Base-by-base conservation (phyloP, 2,888 invertebrate species). In the Chymomyza amoena region DNA sequence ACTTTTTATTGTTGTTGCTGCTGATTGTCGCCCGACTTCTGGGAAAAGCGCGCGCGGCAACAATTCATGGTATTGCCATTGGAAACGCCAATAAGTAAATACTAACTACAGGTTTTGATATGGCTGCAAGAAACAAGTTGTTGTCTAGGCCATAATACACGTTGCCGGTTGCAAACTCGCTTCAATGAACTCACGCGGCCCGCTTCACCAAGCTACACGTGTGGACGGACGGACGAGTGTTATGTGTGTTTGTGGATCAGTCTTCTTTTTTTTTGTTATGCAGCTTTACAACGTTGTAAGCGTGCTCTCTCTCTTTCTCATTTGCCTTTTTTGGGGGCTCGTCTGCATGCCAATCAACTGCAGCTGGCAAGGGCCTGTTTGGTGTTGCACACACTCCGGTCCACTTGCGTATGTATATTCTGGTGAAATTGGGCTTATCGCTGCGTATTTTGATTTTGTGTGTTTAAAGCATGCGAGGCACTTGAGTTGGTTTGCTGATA, bases 171-270 rank as follows among this genome's bases (percentile, higher is more conserved):
- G 16, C 32, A n/a, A 6, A 4, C 60, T 28, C 66, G 72, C 62
- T 61, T 79, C 74, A 80, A 74, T 81, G 79, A 79, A 77, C 68
- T 68, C 79, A 80, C 79, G 79, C 74, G 74, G 72, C 74, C 66
- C 60, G 10, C 36, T 36, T 36, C 9, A 36, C 36, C 36, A 1
- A 36, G 13, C 13, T 45, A 13, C 39, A 45, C 39, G 39, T 45
- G 39, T 45, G 39, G 13, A 45, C 39, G 39, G 13, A 45, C 39
- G 32, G 9, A 9, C 32, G 32, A 32, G 32, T 7, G 5, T 32
- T 32, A 32, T 32, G 32, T 32, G 9, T 32, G 32, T 32, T 45
- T 45, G 39, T 13, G 39, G 39, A 10, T 13, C 54, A 54, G 54
- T 2, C 0, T 54, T 10, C 28, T 28, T 25, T 57, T 25, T 28